Conservation (phyloP, 2,113 vertebrate genomes). For the Pogona vitticeps region DNA sequence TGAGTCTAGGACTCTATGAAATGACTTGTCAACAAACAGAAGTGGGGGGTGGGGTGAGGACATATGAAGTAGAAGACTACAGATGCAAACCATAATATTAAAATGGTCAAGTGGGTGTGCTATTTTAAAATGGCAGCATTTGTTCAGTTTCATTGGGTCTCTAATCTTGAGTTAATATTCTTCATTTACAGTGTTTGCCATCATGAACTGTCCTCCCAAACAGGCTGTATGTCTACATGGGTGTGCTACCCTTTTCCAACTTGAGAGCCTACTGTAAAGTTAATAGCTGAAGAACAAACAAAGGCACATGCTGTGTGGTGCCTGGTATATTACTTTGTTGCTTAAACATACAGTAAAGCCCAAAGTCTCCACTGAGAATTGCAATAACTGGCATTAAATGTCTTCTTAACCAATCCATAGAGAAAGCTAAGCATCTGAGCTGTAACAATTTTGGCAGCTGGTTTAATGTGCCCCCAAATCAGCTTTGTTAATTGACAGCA, state of each 20-base stretch:
- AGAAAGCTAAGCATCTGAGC: not conserved
- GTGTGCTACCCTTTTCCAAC: not conserved
- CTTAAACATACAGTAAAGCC: not conserved
- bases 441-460: too few species aligned
- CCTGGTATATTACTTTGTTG: not conserved
- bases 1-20: too few species aligned
- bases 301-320: not conserved
- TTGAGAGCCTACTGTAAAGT: not conserved
- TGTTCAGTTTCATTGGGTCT: not conserved
- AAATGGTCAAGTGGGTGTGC: not conserved
- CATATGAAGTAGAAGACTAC: not conserved
- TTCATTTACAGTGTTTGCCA: conserved; percentile 2
- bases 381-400: not conserved
- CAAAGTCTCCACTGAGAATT: not conserved
- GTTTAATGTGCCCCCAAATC: not conserved
- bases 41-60: too few species aligned
- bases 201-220: not conserved
- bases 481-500: not conserved
- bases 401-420: not conserved
- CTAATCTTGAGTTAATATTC: not conserved
- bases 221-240: not conserved
- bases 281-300: not conserved
- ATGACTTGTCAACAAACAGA: too few species aligned
- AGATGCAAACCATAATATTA: not conserved
- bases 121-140: not conserved